Conservation (phyloP, 2,113 vertebrate species). For the Euleptes europaea region DNA sequence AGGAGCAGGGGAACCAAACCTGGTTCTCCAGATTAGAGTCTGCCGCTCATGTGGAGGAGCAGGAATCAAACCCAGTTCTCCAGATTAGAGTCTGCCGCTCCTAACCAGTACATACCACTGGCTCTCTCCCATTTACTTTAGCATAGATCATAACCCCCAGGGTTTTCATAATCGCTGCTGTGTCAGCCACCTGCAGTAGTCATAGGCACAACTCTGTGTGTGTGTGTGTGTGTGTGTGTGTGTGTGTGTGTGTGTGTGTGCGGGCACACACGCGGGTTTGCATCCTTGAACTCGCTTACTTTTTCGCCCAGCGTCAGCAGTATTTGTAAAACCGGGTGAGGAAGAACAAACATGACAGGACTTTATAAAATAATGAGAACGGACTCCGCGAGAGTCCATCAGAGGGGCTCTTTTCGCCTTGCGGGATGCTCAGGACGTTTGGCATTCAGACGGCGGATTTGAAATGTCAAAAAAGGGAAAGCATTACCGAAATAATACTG, state of each 20-base stretch:
- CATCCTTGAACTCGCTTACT: background rate
- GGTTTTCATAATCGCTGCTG: background rate
- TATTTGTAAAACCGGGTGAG: background rate
- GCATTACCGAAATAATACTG: background rate
- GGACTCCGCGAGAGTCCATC: background rate
- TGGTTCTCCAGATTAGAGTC: too few relatives aligned
- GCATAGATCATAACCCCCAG: background rate
- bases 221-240: rapidly evolving
- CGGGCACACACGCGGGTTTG: too few relatives aligned
- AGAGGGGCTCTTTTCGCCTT: slow-evolving; percentile 31
- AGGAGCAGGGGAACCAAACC: too few relatives aligned
- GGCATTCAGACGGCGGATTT: background rate
- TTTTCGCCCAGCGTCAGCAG: background rate
- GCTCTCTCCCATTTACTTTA: background rate
- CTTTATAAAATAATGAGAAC: slow-evolving; percentile 4
- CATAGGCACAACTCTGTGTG: background rate
- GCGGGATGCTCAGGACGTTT: background rate
- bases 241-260: too few relatives aligned
- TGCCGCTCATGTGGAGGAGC: too few relatives aligned
- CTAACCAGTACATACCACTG: too few relatives aligned
- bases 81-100: too few relatives aligned
- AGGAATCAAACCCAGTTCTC: too few relatives aligned
- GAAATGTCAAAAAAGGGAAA: background rate
- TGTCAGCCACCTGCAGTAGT: background rate
- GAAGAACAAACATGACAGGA: background rate